Conservation (phyloP, 2,113 vertebrate species). For the Scomber japonicus region DNA sequence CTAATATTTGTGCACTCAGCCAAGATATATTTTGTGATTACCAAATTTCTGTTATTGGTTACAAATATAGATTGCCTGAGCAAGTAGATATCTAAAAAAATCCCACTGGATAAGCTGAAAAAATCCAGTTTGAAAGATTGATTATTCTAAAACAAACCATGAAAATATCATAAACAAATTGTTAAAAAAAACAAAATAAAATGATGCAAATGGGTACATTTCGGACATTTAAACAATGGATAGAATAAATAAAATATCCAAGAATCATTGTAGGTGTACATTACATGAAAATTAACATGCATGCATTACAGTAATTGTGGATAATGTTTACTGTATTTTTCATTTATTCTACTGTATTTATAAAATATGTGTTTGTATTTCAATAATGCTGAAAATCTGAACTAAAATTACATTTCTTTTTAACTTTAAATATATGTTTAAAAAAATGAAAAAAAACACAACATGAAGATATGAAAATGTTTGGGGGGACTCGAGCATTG, state of each 20-base stretch:
- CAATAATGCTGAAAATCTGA: background rate
- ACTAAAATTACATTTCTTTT: background rate
- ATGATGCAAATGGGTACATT: constrained; percentile 25
- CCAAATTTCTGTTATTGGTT: background rate
- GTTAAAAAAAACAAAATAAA: background rate
- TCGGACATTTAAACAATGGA: constrained; percentile 10
- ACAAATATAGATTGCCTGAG: constrained; percentile 3
- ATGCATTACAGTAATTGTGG: background rate
- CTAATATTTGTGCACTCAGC: constrained; percentile 1
- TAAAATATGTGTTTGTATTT: background rate
- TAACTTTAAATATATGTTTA: no score
- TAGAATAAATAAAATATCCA: constrained; percentile 61
- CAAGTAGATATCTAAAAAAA: background rate
- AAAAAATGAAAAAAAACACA: background rate
- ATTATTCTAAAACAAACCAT: constrained; percentile 10
- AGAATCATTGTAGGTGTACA: background rate
- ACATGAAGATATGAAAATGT: background rate
- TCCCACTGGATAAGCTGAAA: background rate
- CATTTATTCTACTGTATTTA: background rate
- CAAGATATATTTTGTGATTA: background rate
- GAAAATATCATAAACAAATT: constrained; percentile 1
- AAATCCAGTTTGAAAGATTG: background rate
- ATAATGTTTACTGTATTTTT: background rate
- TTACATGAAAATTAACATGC: constrained; percentile 1
- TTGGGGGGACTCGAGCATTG: background rate